Base-by-base conservation (phyloP, 2,888 invertebrate species). In the Ennomos erosarius region DNA sequence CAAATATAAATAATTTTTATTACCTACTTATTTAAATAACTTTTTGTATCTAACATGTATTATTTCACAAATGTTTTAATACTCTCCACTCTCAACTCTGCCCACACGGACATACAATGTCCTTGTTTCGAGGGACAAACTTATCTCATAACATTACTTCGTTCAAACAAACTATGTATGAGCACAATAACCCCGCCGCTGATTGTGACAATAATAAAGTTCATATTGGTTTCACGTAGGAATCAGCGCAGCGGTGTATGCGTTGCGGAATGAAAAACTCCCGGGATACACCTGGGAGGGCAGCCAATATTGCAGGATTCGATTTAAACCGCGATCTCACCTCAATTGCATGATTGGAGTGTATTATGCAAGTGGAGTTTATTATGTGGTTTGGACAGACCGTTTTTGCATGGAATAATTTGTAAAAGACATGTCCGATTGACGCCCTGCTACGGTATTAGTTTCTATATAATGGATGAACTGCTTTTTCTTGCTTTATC, bases 261-360 rank as follows among this genome's bases (percentile, higher is more conserved):
- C 69, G 70, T 81, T 81, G 78, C 72, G 75, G 84, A 84, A 86
- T 83, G 81, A 85, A 85, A 87, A 84, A 81, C 79, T 78, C 81
- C 76, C 70, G 69, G 61, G 71, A 74, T 59, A 69, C 88, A 75
- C 85, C 72, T 69, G 88, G 88, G 87, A 85, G 68, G 39, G 59
- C 55, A 70, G 68, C 80, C 85, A 81, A 88, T 85, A 87, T 85
- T 79, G 84, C 79, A 69, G 62, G 69, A 86, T 82, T 90, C 85
- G 85, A 90, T 89, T 89, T 88, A 85, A 87, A 85, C 83, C 82
- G 71, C 76, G 76, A 78, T 73, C 43, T 50, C 39, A 39, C 26
- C 33, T 50, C 46, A 1, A 46, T 10, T 13, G 33, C 26, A 11
- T 47, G 43, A 50, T 49, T 45, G 70, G 69, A 69, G 11, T 37